Conservation (phyloP, 1,140 invertebrate species). For the Drosophila kohkoa region DNA sequence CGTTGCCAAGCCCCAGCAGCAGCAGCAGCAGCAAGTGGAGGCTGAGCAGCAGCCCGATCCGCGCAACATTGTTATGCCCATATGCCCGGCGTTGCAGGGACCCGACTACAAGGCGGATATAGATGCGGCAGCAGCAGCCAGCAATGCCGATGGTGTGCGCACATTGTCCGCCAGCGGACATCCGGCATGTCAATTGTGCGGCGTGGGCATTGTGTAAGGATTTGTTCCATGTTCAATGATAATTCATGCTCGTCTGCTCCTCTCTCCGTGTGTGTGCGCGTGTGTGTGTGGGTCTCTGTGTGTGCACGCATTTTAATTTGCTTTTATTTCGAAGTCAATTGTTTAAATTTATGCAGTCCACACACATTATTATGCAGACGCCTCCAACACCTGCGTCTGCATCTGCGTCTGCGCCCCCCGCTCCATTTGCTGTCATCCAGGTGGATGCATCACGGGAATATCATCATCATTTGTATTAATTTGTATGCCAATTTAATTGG, state of each 20-base stretch:
- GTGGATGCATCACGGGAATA: slow-evolving; percentile 44
- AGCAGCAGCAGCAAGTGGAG: slow-evolving; percentile 3
- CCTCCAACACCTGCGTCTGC: slow-evolving; percentile 59
- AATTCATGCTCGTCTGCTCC: slow-evolving; percentile 58
- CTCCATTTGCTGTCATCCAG: slow-evolving; percentile 14
- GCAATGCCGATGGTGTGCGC: slow-evolving; percentile 56
- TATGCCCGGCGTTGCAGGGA: slow-evolving; percentile 75
- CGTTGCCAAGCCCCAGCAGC: slow-evolving; percentile 43
- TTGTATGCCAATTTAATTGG: slow-evolving; percentile 80
- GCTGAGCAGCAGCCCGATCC: slow-evolving; percentile 57
- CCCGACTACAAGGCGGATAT: slow-evolving; percentile 79
- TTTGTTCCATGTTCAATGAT: slow-evolving; percentile 63
- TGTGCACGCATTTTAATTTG: slow-evolving; percentile 75
- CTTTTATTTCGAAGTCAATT: slow-evolving; percentile 77
- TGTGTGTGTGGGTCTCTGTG: slow-evolving; percentile 20
- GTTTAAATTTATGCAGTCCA: slow-evolving; percentile 67
- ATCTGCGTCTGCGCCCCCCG: neutral
- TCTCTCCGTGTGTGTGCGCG: slow-evolving; percentile 14
- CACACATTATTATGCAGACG: slow-evolving; percentile 50
- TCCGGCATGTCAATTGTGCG: slow-evolving; percentile 81
- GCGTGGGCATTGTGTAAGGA: slow-evolving; percentile 84
- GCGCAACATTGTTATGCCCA: slow-evolving; percentile 77
- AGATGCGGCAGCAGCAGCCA: slow-evolving; percentile 63
- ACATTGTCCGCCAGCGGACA: slow-evolving; percentile 79
- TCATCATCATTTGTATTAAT: slow-evolving; percentile 76